Conservation (phyloP, 1,140 invertebrate species). For the Cotesia glomerata region DNA sequence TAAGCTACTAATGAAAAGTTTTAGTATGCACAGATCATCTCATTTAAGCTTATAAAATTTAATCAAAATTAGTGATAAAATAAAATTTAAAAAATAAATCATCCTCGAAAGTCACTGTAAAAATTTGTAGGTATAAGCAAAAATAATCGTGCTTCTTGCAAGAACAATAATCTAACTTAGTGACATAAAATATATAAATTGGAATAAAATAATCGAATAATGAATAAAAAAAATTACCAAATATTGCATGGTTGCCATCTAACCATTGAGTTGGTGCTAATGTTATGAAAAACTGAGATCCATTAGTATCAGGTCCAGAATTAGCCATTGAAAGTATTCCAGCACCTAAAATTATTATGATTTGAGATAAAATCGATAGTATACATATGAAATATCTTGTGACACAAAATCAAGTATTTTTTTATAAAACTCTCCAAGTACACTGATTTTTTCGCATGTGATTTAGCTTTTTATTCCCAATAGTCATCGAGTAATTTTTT, state of each 20-base stretch:
- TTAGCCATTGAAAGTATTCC: conserved; percentile 88
- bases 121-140: too few relatives aligned
- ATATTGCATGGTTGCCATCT: conserved; percentile 97
- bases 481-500: too few relatives aligned
- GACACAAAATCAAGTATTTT: too few relatives aligned
- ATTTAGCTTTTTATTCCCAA: too few relatives aligned
- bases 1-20: too few relatives aligned
- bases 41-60: too few relatives aligned
- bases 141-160: neutral
- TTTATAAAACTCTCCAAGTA: too few relatives aligned
- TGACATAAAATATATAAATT: neutral
- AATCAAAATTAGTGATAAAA: too few relatives aligned
- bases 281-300: conserved; percentile 98
- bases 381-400: neutral
- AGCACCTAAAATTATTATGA: conserved; percentile 66
- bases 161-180: neutral
- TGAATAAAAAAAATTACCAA: conserved; percentile 67
- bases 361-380: conserved; percentile 8
- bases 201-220: neutral
- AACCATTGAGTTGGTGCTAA: conserved; percentile 96
- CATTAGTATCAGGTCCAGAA: conserved; percentile 95
- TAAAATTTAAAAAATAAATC: too few relatives aligned
- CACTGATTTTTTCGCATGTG: too few relatives aligned
- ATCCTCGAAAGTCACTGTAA: too few relatives aligned
- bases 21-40: too few relatives aligned